Evolutionary conservation across 1,140 invertebrate genomes (phyloP).

Genomic region (Pseudomyrmex gracilis): DNA sequence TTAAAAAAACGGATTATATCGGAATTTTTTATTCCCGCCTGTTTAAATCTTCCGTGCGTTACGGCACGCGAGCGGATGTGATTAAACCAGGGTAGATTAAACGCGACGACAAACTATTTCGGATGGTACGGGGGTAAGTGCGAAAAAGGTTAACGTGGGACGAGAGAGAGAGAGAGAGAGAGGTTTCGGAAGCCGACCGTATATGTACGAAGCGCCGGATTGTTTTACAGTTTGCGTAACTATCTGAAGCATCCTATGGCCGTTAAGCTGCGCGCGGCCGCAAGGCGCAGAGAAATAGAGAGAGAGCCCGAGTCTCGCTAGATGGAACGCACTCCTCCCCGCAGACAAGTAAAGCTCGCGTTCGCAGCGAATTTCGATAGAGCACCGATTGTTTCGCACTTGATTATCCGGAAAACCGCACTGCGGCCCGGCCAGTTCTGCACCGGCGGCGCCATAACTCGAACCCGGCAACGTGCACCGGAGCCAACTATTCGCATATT

Average conservation of each 20-base stretch:
- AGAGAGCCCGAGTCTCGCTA: neutral
- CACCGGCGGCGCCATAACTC: constrained; percentile 67
- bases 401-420: constrained; percentile 78
- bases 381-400: constrained; percentile 77
- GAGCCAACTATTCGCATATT: constrained; percentile 72
- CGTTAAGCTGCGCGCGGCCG: constrained; percentile 39
- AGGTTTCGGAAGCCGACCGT: constrained; percentile 30
- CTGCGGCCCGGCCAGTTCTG: constrained; percentile 68
- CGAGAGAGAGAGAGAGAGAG: neutral
- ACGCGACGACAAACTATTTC: constrained; percentile 66
- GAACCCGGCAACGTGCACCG: constrained; percentile 33
- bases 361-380: constrained; percentile 73
- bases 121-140: constrained; percentile 36
- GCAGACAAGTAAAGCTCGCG: constrained; percentile 67
- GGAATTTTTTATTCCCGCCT: constrained; percentile 29
- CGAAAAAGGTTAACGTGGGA: constrained; percentile 65
- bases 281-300: constrained; percentile 24
- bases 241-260: constrained; percentile 70
- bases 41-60: neutral
- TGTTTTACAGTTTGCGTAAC: constrained; percentile 74
- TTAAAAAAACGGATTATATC: neutral
- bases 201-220: constrained; percentile 56
- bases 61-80: neutral
- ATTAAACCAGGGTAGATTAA: constrained; percentile 54
- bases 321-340: constrained; percentile 54